Evolutionary conservation across 2,113 vertebrate genomes (phyloP), one percentile per base, ranked within the genome.

Genomic region (Sylvietta virens): DNA sequence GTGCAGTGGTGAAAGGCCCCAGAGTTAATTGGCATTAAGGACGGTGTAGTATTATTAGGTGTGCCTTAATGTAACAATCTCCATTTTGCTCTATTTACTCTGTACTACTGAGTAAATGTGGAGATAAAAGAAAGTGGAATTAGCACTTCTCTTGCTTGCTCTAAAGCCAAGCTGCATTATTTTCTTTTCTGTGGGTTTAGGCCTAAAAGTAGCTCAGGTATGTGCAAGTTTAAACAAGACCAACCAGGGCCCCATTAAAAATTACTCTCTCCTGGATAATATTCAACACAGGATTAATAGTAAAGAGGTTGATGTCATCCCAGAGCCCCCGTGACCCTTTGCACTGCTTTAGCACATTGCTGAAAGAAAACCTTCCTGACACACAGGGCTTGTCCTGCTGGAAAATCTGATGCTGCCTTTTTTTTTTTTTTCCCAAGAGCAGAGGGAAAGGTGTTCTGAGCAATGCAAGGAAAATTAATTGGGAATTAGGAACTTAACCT

Each of bases 201-300:
- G 44, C 80, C 89, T 96, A 94, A 91, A 94, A 95, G 95, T 94
- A 97, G 95, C 96, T 94, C 96, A 96, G 96, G 96, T 97, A 97
- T 97, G 94, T 93, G 95, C 96, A 95, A 97, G 96, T 97, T 97
- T 91, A 96, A 97, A 97, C 97, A 97, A 92, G 95, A 94, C 3
- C 0, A 73, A 40, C 85, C 69, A 56, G 94, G 92, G 95, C 95
- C 92, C 96, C 95, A 95, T 97, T 97, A 96, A 95, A 97, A 96
- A 95, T 94, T 88, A 86, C 95, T 97, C 96, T 95, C 95, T 94
- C 69, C 94, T 97, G 97, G 96, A 91, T 97, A 97, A 97, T 97
- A 94, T 96, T 97, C 97, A 97, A 96, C 95, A 64, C 20, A 16
- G 92, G 92, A 92, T 96, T 97, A 97, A 96, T 95, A 85, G 93